phyloP scores from a whole-genome alignment of 1,140 invertebrate species.

The Cylas formicarius region DNA sequence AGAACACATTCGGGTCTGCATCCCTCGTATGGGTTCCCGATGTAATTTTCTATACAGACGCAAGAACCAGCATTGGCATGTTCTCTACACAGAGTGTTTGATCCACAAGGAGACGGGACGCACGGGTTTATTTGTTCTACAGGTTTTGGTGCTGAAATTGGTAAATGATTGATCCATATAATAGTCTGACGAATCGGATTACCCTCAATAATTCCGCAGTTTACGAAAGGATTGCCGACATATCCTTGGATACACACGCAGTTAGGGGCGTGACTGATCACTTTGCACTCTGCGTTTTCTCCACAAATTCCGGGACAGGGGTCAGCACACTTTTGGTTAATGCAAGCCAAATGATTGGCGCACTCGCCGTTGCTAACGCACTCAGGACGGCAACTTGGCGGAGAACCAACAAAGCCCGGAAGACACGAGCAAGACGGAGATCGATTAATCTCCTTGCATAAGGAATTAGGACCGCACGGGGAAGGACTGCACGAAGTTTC shows the following conservation, averaged over 20 bases:
- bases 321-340: conserved; percentile 52
- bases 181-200: too few species aligned
- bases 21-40: conserved; percentile 66
- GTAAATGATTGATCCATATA: not conserved
- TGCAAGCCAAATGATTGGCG: conserved; percentile 52
- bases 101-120: conserved; percentile 58
- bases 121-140: conserved; percentile 46
- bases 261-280: conserved; percentile 52
- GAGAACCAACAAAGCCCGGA: conserved; percentile 49
- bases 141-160: conserved; percentile 17
- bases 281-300: conserved; percentile 48
- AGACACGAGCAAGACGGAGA: conserved; percentile 56
- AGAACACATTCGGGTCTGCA: conserved; percentile 63
- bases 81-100: conserved; percentile 59
- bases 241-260: conserved; percentile 50
- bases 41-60: conserved; percentile 58
- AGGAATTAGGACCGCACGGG: conserved; percentile 58
- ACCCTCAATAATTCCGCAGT: conserved; percentile 33
- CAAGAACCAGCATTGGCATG: conserved; percentile 57
- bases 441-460: conserved; percentile 51
- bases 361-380: conserved; percentile 65
- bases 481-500: conserved; percentile 52
- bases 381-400: conserved; percentile 59
- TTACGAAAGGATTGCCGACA: conserved; percentile 45
- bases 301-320: conserved; percentile 53